phyloP scores from a whole-genome alignment of 2,888 invertebrate species.

The Platycnemis pennipes region DNA sequence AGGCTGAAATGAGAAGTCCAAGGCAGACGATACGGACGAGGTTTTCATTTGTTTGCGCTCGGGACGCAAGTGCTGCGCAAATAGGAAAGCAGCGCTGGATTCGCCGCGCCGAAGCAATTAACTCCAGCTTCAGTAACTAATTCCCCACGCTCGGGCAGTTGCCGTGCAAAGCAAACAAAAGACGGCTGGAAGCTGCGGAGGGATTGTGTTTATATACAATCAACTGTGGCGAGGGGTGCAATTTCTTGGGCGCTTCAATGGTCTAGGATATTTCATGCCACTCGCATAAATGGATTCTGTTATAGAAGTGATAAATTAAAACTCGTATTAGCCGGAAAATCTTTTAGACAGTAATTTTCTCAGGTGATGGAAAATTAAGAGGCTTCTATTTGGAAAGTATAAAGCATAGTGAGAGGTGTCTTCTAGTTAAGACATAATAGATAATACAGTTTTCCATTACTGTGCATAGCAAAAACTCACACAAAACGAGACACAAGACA shows the following conservation, averaged over 20 bases:
- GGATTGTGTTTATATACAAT: constrained; percentile 39
- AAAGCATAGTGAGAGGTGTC: too few relatives aligned
- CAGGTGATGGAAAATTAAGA: too few relatives aligned
- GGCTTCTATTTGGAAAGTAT: too few relatives aligned
- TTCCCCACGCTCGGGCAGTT: constrained; percentile 3
- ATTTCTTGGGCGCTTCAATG: not conserved
- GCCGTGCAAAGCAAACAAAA: constrained; percentile 26
- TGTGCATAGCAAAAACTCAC: too few relatives aligned
- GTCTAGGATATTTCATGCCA: not conserved
- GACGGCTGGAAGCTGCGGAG: not conserved
- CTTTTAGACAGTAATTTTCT: too few relatives aligned
- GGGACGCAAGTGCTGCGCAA: constrained; percentile 31
- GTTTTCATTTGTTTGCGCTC: not conserved
- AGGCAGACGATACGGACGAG: not conserved
- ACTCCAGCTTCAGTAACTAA: constrained; percentile 31
- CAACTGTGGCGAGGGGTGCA: not conserved
- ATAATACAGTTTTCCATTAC: too few relatives aligned
- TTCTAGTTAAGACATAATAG: too few relatives aligned
- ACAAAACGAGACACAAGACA: too few relatives aligned
- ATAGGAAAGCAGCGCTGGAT: not conserved
- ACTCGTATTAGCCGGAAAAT: not conserved
- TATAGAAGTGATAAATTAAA: not conserved
- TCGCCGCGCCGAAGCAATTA: constrained; percentile 28
- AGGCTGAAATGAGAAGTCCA: constrained; percentile 28
- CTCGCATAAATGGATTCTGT: not conserved